phyloP scores from a whole-genome alignment of 2,797 vertebrate species.

The Macrochelys suwanniensis region DNA sequence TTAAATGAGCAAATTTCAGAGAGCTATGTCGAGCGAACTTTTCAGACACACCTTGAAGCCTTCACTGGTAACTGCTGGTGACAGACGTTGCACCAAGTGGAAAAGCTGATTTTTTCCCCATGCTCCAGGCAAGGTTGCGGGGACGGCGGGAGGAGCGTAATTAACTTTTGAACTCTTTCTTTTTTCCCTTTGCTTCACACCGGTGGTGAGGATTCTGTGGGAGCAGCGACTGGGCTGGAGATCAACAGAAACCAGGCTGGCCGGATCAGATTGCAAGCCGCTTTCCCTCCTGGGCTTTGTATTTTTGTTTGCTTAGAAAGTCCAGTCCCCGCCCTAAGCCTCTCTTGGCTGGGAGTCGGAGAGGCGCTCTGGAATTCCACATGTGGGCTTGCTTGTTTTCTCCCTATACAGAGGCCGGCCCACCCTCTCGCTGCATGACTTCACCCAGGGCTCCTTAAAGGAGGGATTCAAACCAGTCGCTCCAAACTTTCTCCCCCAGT shows the following conservation, averaged over 20 bases:
- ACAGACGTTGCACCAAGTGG: too few relatives aligned
- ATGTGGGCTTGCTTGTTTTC: slow-evolving; percentile 43
- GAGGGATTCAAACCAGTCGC: background rate
- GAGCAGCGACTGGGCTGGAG: background rate
- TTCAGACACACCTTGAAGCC: background rate
- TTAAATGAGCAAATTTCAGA: background rate
- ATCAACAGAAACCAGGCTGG: background rate
- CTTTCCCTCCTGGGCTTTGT: background rate
- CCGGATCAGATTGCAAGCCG: background rate
- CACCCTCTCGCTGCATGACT: slow-evolving; percentile 33
- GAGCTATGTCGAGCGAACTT: background rate
- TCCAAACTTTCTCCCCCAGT: background rate
- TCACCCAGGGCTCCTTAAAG: slow-evolving; percentile 28
- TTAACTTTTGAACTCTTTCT: background rate
- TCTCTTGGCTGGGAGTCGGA: background rate
- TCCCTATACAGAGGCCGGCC: background rate
- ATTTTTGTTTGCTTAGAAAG: background rate
- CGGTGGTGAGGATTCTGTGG: background rate
- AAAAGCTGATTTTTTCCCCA: background rate
- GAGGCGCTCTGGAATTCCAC: slow-evolving; percentile 9
- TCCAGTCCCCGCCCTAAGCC: background rate
- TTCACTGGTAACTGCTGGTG: background rate
- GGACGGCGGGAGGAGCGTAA: background rate
- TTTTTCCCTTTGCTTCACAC: background rate
- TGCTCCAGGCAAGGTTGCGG: background rate